These are phyloP conservation scores for Sebastiscus tertius DNA, from an alignment of 2,797 vertebrate genomes.

Conservation along the genomic window DNA sequence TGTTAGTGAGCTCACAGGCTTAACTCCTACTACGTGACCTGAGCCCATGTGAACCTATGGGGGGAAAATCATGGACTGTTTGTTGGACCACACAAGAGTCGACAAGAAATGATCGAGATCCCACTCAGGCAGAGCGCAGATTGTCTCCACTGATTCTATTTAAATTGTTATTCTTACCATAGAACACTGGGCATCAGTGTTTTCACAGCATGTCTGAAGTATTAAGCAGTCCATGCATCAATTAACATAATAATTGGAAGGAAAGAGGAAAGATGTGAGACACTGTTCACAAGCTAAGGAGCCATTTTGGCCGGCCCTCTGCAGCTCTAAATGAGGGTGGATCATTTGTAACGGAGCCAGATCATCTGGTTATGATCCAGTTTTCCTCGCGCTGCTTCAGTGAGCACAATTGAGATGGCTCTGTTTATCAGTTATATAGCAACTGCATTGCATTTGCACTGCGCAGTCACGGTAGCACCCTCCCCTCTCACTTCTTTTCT, in stretches of 20 bases:
- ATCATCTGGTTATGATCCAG: conserved; percentile 75
- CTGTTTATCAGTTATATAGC: conserved; percentile 68
- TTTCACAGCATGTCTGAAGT: conserved; percentile 54
- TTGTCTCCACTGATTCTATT: conserved; percentile 27
- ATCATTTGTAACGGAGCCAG: conserved; percentile 70
- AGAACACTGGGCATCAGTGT: conserved; percentile 50
- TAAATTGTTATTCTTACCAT: conserved; percentile 60
- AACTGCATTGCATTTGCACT: conserved; percentile 50
- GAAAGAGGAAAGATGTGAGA: conserved; percentile 44
- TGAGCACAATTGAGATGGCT: conserved; percentile 68
- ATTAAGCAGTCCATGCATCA: conserved; percentile 61
- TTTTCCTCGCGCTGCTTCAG: conserved; percentile 61
- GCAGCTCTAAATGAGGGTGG: conserved; percentile 56
- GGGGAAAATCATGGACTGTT: neutral
- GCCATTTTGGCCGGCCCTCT: conserved; percentile 59
- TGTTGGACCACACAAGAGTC: conserved; percentile 1
- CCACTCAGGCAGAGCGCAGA: neutral
- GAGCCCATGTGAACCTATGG: neutral
- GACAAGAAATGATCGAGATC: conserved; percentile 3
- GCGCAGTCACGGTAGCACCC: neutral
- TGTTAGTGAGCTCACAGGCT: neutral
- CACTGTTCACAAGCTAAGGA: conserved; percentile 54
- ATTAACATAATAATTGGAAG: conserved; percentile 72
- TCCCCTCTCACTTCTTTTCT: neutral
- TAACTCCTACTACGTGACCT: conserved; percentile 3